These are phyloP conservation scores for Brachionichthys hirsutus DNA, from an alignment of 2,113 vertebrate species.

Conservation along the genomic window DNA sequence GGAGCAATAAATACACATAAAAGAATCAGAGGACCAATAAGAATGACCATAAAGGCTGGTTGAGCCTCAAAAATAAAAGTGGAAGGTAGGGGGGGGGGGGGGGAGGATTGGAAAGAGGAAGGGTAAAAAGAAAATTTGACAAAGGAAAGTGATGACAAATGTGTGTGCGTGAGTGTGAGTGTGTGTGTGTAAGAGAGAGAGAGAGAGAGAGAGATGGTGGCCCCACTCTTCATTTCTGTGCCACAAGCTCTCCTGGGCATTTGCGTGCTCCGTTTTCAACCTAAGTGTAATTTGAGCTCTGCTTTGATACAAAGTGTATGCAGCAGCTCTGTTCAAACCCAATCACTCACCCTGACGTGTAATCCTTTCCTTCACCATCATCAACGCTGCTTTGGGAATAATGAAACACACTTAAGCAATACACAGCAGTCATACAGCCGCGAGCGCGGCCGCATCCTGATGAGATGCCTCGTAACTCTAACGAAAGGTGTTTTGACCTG, in stretches of 20 bases:
- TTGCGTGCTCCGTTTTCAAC: conserved; percentile 77
- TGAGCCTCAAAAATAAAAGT: conserved; percentile 57
- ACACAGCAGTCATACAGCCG: conserved; percentile 67
- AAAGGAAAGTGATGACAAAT: conserved; percentile 48
- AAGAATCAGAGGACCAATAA: conserved; percentile 71
- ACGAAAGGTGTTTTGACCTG: conserved; percentile 70
- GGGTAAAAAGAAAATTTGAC: conserved; percentile 50
- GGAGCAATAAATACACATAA: conserved; percentile 74
- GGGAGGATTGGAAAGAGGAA: neutral
- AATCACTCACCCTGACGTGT: conserved; percentile 80
- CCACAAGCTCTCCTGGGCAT: conserved; percentile 79
- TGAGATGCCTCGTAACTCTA: conserved; percentile 68
- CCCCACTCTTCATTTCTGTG: conserved; percentile 78
- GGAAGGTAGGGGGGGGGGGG: neutral
- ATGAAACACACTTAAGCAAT: conserved; percentile 77
- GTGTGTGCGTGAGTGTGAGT: conserved; percentile 25
- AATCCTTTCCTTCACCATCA: conserved; percentile 76
- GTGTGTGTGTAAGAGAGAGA: conserved; percentile 9
- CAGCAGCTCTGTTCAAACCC: conserved; percentile 81
- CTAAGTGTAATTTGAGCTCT: conserved; percentile 80
- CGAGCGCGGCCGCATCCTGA: conserved; percentile 63
- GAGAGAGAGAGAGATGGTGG: conserved; percentile 54
- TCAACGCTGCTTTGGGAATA: conserved; percentile 75
- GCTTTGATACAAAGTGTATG: conserved; percentile 80
- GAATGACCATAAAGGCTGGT: conserved; percentile 55